phyloP scores from a whole-genome alignment of 2,113 vertebrate species.

The Dromas ardeola region DNA sequence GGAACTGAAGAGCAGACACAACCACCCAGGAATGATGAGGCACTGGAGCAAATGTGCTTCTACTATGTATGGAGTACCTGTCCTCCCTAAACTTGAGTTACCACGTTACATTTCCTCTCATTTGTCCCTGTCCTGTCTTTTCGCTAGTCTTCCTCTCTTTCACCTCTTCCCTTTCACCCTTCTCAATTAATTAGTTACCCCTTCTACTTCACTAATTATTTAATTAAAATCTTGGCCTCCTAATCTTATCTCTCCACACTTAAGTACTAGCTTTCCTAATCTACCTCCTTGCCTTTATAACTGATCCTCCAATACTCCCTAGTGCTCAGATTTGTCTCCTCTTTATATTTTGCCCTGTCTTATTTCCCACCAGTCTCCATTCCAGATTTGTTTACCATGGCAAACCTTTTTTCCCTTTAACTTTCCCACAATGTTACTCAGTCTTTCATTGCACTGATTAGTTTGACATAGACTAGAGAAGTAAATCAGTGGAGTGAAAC shows the following conservation, averaged over 20 bases:
- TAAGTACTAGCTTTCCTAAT: neutral
- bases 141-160: neutral
- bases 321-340: neutral
- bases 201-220: neutral
- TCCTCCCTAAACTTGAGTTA: neutral
- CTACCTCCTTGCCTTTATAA: neutral
- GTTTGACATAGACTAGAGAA: neutral
- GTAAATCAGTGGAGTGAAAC: neutral
- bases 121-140: neutral
- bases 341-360: neutral
- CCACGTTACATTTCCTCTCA: neutral
- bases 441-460: neutral
- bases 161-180: neutral
- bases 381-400: neutral
- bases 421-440: neutral
- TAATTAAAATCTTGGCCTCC: neutral
- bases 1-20: neutral
- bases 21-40: neutral
- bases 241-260: neutral
- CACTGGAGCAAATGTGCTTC: neutral
- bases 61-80: neutral
- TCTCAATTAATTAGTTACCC: neutral
- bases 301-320: neutral
- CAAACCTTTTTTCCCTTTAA: neutral
- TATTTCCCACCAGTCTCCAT: neutral